Conservation (phyloP, 2,888 invertebrate genomes). For the Drosophila pullipes region DNA sequence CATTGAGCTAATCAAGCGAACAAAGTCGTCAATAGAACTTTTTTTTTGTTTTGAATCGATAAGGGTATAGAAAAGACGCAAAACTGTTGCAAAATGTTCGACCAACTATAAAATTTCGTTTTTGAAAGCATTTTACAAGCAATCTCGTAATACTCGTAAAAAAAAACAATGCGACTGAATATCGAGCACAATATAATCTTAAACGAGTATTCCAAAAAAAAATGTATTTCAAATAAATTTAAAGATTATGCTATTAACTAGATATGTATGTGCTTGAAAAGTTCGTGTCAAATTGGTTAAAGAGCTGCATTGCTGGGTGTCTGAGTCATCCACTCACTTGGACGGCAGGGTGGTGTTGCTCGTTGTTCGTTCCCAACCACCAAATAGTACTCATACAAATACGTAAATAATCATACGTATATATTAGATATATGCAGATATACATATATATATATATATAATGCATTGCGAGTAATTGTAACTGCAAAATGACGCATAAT, state of each 20-base stretch:
- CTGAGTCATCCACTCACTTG: constrained; percentile 27
- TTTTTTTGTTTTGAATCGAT: constrained; percentile 1
- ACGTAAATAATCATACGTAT: neutral
- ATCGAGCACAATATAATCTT: neutral
- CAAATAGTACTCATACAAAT: neutral
- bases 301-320: neutral
- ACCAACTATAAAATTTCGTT: neutral
- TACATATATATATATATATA: neutral
- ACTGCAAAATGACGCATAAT: constrained; percentile 44
- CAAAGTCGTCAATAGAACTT: constrained; percentile 17
- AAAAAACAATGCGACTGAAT: too few species aligned
- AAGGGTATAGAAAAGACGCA: neutral
- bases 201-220: neutral
- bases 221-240: neutral
- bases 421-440: neutral
- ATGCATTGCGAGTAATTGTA: constrained; percentile 27
- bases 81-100: neutral
- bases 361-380: neutral
- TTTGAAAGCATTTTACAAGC: neutral
- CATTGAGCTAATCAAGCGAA: constrained; percentile 59
- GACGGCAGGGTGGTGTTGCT: constrained; percentile 6
- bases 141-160: neutral
- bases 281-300: neutral
- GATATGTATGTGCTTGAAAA: neutral
- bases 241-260: neutral